A percentile compares a stretch with the other conserved stretches of the same genome.
Evolutionary conservation across 92 coral and sea anemone genomes (phyloP).

Genomic region (Phenganax stokvisi): DNA sequence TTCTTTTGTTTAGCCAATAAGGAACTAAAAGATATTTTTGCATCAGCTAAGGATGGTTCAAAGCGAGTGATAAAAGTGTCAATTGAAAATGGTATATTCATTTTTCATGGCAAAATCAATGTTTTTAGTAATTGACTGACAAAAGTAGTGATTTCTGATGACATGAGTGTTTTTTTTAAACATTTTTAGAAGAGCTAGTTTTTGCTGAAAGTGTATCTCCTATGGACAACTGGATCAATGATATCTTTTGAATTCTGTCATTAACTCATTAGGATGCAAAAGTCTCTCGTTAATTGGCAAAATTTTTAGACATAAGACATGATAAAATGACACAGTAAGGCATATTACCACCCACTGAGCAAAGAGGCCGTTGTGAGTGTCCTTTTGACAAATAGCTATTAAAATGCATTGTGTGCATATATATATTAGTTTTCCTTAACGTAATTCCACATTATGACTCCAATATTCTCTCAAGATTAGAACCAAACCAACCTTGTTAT

Average conservation of each 20-base stretch:
- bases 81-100: slow-evolving; percentile 61
- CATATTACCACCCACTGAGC: no score
- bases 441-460: slow-evolving; percentile 59
- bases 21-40: slow-evolving; percentile 63
- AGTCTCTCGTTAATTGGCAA: no score
- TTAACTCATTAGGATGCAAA: no score
- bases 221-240: slow-evolving; percentile 68
- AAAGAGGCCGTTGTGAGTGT: no score
- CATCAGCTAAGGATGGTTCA: slow-evolving; percentile 68
- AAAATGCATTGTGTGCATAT: not conserved
- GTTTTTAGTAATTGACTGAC: not conserved
- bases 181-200: slow-evolving; percentile 60
- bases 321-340: no score
- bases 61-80: slow-evolving; percentile 71
- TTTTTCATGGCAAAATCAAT: not conserved
- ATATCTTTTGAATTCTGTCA: slow-evolving; percentile 61
- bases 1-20: slow-evolving; percentile 65
- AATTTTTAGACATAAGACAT: no score
- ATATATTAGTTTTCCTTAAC: slow-evolving; percentile 53
- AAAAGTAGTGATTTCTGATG: not conserved
- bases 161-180: slow-evolving; percentile 13
- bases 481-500: slow-evolving; percentile 74
- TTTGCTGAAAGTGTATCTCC: slow-evolving; percentile 54
- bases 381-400: no score
- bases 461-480: slow-evolving; percentile 56